phyloP scores from a whole-genome alignment of 2,888 invertebrate species.

The Hypena proboscidalis region DNA sequence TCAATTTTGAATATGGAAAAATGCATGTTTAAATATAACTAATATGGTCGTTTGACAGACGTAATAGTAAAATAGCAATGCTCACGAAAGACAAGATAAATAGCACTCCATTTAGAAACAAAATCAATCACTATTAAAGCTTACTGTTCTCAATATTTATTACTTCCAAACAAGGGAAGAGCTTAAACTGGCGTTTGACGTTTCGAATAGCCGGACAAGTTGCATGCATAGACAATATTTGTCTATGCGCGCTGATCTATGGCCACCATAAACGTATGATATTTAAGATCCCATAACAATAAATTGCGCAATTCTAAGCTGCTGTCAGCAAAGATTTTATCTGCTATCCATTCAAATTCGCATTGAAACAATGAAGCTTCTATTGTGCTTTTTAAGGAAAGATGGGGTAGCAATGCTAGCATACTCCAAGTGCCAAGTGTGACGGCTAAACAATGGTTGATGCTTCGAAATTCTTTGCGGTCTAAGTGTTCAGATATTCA shows the following conservation, averaged over 20 bases:
- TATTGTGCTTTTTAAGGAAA: conserved; percentile 67
- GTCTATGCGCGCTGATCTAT: conserved; percentile 20
- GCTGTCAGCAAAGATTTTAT: conserved; percentile 66
- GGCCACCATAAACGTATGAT: conserved; percentile 15
- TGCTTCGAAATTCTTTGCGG: conserved; percentile 44
- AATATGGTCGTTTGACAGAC: no score
- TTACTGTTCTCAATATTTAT: conserved; percentile 25
- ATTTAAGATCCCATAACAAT: conserved; percentile 33
- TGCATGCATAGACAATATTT: conserved; percentile 30
- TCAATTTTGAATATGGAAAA: no score
- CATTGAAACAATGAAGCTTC: conserved; percentile 63
- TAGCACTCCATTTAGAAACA: no score
- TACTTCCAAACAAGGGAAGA: conserved; percentile 29
- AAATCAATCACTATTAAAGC: neutral
- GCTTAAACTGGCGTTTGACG: conserved; percentile 17
- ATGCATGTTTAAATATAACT: no score
- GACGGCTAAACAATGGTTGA: conserved; percentile 57
- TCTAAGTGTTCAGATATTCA: conserved; percentile 38
- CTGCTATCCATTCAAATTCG: conserved; percentile 64
- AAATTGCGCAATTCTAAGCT: conserved; percentile 37
- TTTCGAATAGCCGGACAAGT: conserved; percentile 15
- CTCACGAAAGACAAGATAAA: no score
- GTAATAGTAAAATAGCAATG: no score
- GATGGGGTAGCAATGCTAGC: conserved; percentile 52
- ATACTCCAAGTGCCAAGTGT: conserved; percentile 63